These are phyloP conservation scores for Apaloderma vittatum DNA, from an alignment of 2,113 vertebrate species.

Conservation along the genomic window DNA sequence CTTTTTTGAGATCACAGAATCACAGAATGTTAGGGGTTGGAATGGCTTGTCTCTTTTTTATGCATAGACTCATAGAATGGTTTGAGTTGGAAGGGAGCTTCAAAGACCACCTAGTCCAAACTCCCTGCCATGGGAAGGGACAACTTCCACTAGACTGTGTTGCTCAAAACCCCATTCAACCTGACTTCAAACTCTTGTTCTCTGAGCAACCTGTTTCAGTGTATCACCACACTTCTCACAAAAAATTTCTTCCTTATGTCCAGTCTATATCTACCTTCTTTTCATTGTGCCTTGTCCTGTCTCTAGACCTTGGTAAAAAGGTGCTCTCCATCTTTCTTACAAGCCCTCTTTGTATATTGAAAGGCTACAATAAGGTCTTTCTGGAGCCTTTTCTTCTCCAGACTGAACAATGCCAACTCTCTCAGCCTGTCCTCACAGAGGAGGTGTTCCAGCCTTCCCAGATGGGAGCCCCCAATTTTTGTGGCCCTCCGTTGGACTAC, in stretches of 20 bases:
- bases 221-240: rapidly evolving
- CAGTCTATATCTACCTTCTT: not conserved
- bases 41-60: not conserved
- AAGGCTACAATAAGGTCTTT: not conserved
- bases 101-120: not conserved
- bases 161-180: not conserved
- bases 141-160: not conserved
- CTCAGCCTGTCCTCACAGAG: not conserved
- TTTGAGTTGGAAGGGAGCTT: not conserved
- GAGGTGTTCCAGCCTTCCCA: not conserved
- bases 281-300: not conserved
- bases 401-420: not conserved
- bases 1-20: not conserved
- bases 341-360: not conserved
- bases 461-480: not conserved
- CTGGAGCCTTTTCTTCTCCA: not conserved
- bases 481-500: not conserved
- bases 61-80: not conserved
- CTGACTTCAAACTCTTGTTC: not conserved
- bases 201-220: not conserved
- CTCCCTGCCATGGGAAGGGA: not conserved
- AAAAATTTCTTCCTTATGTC: not conserved
- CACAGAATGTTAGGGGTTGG: not conserved
- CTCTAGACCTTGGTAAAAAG: not conserved
- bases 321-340: not conserved